Evolutionary conservation across 2,113 vertebrate genomes (phyloP).

Genomic region (Sardina pilchardus): DNA sequence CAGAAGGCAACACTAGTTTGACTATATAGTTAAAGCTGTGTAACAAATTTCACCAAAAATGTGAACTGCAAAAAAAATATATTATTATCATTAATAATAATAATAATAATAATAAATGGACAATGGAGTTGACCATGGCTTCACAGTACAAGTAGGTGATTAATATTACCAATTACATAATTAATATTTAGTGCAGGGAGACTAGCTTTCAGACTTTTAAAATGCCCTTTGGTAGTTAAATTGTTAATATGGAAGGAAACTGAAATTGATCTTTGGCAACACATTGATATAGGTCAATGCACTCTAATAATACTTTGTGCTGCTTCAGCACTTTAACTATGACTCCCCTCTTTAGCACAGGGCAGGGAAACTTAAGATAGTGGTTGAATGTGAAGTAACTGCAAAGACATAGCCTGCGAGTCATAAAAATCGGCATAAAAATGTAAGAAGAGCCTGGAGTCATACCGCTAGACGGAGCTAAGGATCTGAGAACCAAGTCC

Average conservation of each 20-base stretch:
- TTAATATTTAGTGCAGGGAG: background rate
- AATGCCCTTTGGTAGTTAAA: background rate
- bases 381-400: background rate
- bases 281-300: background rate
- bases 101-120: too few species aligned
- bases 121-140: background rate
- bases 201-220: background rate
- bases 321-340: slow-evolving; percentile 5
- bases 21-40: too few species aligned
- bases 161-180: background rate
- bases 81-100: too few species aligned
- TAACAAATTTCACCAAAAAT: background rate
- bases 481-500: slow-evolving; percentile 31
- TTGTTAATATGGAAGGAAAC: background rate
- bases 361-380: background rate
- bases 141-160: background rate
- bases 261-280: background rate
- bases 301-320: background rate
- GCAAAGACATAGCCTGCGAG: background rate
- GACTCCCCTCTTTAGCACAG: background rate
- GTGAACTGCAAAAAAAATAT: background rate
- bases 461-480: slow-evolving; percentile 29
- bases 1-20: too few species aligned
- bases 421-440: slow-evolving; percentile 1
- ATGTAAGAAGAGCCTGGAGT: slow-evolving; percentile 19